A percentile compares a stretch with the other conserved stretches of the same genome.
Evolutionary conservation across 2,797 vertebrate genomes (phyloP).

Genomic region (Sebastes steindachneri): DNA sequence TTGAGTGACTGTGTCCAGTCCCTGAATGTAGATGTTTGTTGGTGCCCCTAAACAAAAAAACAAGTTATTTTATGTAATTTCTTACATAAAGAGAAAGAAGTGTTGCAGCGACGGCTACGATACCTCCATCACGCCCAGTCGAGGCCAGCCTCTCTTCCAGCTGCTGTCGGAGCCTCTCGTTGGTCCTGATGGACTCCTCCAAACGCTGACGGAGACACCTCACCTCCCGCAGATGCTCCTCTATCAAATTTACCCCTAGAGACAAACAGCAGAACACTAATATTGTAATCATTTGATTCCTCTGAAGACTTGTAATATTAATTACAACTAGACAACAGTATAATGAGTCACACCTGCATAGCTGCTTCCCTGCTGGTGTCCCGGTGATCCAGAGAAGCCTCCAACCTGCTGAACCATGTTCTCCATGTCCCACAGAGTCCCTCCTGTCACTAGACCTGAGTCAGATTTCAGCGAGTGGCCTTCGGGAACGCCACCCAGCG

Average conservation of each 20-base stretch:
- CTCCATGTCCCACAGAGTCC: constrained; percentile 77
- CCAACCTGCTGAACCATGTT: constrained; percentile 64
- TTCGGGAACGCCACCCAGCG: constrained; percentile 65
- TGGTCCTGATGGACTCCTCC: constrained; percentile 94
- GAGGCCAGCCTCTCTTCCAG: constrained; percentile 86
- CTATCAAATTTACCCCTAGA: constrained; percentile 88
- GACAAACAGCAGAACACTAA: background rate
- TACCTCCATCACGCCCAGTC: constrained; percentile 79
- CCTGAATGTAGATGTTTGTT: constrained; percentile 85
- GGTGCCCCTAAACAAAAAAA: constrained; percentile 78
- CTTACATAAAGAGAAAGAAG: background rate
- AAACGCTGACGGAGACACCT: constrained; percentile 90
- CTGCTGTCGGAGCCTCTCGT: constrained; percentile 91
- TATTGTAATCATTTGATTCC: background rate
- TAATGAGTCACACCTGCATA: constrained; percentile 79
- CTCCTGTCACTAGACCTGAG: constrained; percentile 62
- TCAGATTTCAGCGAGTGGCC: constrained; percentile 64
- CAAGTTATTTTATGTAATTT: background rate
- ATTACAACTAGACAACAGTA: background rate
- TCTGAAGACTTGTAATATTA: background rate
- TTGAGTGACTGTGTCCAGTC: constrained; percentile 85
- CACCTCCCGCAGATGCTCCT: constrained; percentile 92
- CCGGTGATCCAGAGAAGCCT: constrained; percentile 69
- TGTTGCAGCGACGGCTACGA: background rate
- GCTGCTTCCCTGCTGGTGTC: constrained; percentile 75